These are phyloP conservation scores for Lymantria dispar DNA, from an alignment of 2,888 invertebrate species.

Conservation along the genomic window DNA sequence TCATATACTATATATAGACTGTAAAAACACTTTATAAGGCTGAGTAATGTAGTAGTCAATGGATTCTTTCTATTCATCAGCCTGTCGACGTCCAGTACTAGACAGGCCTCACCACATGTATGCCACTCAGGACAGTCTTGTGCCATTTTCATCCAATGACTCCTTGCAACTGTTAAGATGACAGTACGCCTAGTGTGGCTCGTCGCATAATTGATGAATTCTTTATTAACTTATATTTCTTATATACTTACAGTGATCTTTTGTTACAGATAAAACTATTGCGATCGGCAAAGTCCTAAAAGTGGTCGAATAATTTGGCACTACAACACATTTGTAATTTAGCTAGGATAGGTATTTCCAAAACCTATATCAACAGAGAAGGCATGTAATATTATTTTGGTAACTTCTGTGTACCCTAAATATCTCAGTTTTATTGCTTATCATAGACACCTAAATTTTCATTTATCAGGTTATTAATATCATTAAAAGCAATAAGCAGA, in stretches of 20 bases:
- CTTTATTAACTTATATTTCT: background rate
- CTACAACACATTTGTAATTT: slow-evolving; percentile 71
- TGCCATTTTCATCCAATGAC: no score
- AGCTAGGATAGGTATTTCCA: slow-evolving; percentile 80
- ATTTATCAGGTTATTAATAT: slow-evolving; percentile 47
- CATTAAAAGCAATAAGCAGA: slow-evolving; percentile 50
- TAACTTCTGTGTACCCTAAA: slow-evolving; percentile 56
- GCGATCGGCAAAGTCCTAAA: slow-evolving; percentile 99
- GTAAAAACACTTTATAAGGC: no score
- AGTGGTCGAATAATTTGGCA: slow-evolving; percentile 91
- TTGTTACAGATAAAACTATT: slow-evolving; percentile 85
- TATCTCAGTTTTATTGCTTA: slow-evolving; percentile 68
- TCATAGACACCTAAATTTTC: slow-evolving; percentile 47
- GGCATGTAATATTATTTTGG: slow-evolving; percentile 69
- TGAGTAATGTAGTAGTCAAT: no score
- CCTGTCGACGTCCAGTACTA: no score
- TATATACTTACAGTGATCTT: background rate
- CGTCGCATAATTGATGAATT: no score
- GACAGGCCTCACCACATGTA: no score
- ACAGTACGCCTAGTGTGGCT: no score
- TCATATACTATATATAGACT: no score
- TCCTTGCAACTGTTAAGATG: no score
- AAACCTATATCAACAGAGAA: slow-evolving; percentile 74
- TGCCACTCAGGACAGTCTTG: no score
- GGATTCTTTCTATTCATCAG: no score